Evolutionary conservation across 1,140 invertebrate genomes (phyloP).

Genomic region (Cydia pomonella): DNA sequence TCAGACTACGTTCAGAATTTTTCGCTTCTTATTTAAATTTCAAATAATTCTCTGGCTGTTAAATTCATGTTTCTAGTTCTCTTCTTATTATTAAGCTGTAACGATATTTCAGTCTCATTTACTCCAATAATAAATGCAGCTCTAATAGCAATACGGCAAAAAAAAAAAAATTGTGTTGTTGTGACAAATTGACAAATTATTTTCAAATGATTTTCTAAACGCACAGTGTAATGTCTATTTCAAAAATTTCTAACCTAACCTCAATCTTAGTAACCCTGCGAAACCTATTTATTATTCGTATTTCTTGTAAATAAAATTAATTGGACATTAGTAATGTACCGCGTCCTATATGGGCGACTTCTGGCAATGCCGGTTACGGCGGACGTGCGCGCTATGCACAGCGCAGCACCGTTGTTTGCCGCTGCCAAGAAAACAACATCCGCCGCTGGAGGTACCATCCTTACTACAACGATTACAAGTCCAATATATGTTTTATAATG

Average conservation of each 20-base stretch:
- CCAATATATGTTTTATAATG: not conserved
- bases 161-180: too few relatives aligned
- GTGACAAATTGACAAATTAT: too few relatives aligned
- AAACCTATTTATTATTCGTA: not conserved
- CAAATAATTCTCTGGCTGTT: too few relatives aligned
- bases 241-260: not conserved
- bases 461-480: not conserved
- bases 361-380: constrained; percentile 21
- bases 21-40: too few relatives aligned
- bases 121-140: too few relatives aligned
- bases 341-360: constrained; percentile 21
- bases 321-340: constrained; percentile 19
- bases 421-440: constrained; percentile 68
- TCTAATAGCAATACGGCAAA: too few relatives aligned
- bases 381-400: constrained; percentile 43
- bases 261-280: not conserved
- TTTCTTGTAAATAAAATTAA: not conserved
- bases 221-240: not conserved
- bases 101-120: too few relatives aligned
- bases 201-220: too few relatives aligned
- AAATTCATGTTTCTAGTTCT: too few relatives aligned
- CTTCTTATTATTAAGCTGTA: too few relatives aligned
- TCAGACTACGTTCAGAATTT: too few relatives aligned
- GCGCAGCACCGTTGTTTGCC: constrained; percentile 42
- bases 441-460: constrained; percentile 64